A percentile compares a stretch with the other conserved stretches of the same genome.
phyloP scores from a whole-genome alignment of 2,888 invertebrate species.

The Nomada flava region DNA sequence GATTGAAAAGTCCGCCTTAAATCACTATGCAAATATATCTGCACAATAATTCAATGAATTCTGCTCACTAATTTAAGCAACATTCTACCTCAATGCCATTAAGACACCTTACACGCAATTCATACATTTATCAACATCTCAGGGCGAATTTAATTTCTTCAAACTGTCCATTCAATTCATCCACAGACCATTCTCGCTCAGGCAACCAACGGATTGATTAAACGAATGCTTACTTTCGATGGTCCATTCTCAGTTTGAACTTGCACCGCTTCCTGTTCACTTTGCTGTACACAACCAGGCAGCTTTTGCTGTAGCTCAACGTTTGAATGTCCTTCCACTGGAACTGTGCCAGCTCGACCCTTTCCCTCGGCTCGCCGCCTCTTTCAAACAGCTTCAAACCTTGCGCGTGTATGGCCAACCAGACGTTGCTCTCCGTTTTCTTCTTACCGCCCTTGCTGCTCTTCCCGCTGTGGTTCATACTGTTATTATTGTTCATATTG shows the following conservation, averaged over 20 bases:
- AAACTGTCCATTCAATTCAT: background rate
- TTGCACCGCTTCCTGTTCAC: constrained; percentile 87
- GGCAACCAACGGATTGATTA: background rate
- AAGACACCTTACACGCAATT: background rate
- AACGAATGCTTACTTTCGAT: constrained; percentile 87
- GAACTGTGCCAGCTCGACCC: constrained; percentile 83
- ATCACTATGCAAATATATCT: background rate
- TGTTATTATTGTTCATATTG: constrained; percentile 41
- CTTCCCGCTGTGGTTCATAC: constrained; percentile 67
- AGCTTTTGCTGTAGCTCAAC: constrained; percentile 91
- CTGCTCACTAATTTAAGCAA: background rate
- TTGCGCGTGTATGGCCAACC: constrained; percentile 83
- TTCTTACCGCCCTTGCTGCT: constrained; percentile 60
- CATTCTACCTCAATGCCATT: background rate
- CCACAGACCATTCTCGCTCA: background rate
- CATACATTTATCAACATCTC: background rate
- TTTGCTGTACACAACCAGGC: constrained; percentile 86
- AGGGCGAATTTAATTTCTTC: background rate
- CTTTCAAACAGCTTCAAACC: constrained; percentile 83
- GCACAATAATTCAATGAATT: background rate
- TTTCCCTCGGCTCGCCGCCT: constrained; percentile 80
- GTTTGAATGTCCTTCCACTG: constrained; percentile 91
- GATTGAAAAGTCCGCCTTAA: background rate
- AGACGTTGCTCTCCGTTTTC: constrained; percentile 82
- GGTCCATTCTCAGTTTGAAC: constrained; percentile 90